These are phyloP conservation scores for Tyrophagus putrescentiae DNA, from an alignment of 1,140 invertebrate genomes.

Conservation along the genomic window DNA sequence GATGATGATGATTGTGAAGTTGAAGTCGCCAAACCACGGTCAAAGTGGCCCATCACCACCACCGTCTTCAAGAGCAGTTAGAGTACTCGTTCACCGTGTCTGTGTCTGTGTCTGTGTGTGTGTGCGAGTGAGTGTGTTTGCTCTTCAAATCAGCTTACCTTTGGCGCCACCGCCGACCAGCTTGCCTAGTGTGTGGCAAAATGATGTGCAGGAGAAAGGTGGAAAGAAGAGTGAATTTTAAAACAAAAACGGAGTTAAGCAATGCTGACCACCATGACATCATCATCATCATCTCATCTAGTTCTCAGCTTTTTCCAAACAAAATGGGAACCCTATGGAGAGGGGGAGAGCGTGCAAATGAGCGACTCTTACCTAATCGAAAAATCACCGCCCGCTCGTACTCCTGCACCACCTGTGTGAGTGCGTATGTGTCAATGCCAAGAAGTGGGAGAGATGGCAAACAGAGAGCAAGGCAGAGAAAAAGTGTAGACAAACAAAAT, in stretches of 20 bases:
- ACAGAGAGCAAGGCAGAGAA: not conserved
- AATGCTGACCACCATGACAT: not conserved
- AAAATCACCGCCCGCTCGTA: slow-evolving; percentile 31
- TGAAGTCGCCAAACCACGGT: not conserved
- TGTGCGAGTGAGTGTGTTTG: too few relatives aligned
- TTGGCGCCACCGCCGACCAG: not conserved
- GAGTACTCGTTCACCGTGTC: too few relatives aligned
- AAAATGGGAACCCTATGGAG: too few relatives aligned
- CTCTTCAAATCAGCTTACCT: slow-evolving; percentile 18
- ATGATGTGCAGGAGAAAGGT: not conserved
- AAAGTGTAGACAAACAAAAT: slow-evolving; percentile 11
- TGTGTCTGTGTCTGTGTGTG: too few relatives aligned
- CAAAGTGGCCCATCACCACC: too few relatives aligned
- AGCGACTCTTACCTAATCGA: slow-evolving; percentile 26
- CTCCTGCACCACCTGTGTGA: slow-evolving; percentile 43
- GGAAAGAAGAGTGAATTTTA: slow-evolving; percentile 19
- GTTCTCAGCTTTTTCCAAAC: too few relatives aligned
- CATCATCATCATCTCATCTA: not conserved
- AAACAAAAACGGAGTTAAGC: not conserved
- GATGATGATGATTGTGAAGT: not conserved
- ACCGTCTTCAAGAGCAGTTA: too few relatives aligned
- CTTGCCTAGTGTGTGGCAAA: slow-evolving; percentile 12
- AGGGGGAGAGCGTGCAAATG: too few relatives aligned
- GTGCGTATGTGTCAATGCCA: not conserved
- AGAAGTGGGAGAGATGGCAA: slow-evolving; percentile 20